A percentile compares a stretch with the other conserved stretches of the same genome.
phyloP scores from a whole-genome alignment of 2,113 vertebrate genomes.

The Hemiprocne comata region DNA sequence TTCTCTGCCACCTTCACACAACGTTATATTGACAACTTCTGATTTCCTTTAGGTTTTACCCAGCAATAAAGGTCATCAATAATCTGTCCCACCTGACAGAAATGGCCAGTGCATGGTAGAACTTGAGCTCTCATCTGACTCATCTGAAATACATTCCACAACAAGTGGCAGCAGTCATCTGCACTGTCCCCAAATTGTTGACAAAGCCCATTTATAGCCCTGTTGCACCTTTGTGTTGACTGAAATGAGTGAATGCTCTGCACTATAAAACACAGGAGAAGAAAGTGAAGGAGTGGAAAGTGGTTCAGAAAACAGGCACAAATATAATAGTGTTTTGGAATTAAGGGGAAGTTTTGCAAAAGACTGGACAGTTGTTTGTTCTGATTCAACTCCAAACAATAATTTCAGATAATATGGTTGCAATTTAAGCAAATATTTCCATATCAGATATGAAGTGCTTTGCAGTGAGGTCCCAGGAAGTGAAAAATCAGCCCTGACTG shows the following conservation, averaged over 20 bases:
- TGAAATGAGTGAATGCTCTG: neutral
- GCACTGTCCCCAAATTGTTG: neutral
- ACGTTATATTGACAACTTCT: neutral
- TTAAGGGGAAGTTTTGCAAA: neutral
- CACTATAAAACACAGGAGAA: neutral
- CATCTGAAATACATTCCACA: neutral
- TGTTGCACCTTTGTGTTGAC: neutral
- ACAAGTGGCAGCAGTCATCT: neutral
- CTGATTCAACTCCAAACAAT: neutral
- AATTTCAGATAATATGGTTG: neutral
- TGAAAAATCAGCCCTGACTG: neutral
- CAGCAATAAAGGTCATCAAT: neutral
- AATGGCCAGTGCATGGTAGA: neutral
- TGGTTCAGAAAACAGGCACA: neutral
- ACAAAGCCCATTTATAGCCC: neutral
- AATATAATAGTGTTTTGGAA: neutral
- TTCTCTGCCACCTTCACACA: neutral
- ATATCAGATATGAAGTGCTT: neutral
- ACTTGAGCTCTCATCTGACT: neutral
- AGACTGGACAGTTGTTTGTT: neutral
- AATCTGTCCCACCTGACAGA: neutral
- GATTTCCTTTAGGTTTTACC: neutral
- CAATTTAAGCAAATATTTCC: neutral
- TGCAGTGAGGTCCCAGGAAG: neutral
- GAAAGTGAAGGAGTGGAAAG: too few species aligned